These are phyloP conservation scores for Heteromyza rotundicornis DNA, from an alignment of 2,888 invertebrate genomes.

Conservation along the genomic window DNA sequence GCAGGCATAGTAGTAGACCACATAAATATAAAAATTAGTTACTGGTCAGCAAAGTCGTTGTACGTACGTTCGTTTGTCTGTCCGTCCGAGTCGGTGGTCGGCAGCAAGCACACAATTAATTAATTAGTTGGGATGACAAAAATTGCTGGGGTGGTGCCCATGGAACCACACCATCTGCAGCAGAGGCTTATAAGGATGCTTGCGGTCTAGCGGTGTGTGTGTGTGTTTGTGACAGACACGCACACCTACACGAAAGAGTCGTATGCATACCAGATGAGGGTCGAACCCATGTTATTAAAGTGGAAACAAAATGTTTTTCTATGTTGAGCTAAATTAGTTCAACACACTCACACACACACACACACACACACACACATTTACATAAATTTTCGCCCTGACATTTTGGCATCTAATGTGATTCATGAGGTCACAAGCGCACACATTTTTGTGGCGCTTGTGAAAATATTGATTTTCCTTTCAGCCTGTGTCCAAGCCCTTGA, in stretches of 20 bases:
- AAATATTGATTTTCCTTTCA: background rate
- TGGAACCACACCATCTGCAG: background rate
- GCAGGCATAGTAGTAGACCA: background rate
- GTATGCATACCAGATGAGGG: conserved; percentile 1
- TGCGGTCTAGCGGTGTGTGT: conserved; percentile 9
- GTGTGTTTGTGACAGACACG: conserved; percentile 4
- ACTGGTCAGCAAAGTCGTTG: conserved; percentile 50
- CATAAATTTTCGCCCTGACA: background rate
- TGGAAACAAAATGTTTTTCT: background rate
- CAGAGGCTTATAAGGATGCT: conserved; percentile 2
- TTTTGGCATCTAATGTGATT: background rate
- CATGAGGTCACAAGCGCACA: background rate
- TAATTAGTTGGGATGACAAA: conserved; percentile 59
- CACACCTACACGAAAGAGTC: background rate
- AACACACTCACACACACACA: background rate
- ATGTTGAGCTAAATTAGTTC: background rate
- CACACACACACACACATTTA: background rate
- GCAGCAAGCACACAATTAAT: conserved; percentile 55
- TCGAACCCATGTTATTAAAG: background rate
- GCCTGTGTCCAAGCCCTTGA: background rate
- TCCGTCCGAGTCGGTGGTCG: conserved; percentile 32
- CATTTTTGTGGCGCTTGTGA: background rate
- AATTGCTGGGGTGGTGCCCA: conserved; percentile 46
- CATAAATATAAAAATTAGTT: conserved; percentile 59
- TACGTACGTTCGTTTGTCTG: conserved; percentile 10